These are phyloP conservation scores for Gryllus longicercus DNA, from an alignment of 2,888 invertebrate species.

Conservation along the genomic window DNA sequence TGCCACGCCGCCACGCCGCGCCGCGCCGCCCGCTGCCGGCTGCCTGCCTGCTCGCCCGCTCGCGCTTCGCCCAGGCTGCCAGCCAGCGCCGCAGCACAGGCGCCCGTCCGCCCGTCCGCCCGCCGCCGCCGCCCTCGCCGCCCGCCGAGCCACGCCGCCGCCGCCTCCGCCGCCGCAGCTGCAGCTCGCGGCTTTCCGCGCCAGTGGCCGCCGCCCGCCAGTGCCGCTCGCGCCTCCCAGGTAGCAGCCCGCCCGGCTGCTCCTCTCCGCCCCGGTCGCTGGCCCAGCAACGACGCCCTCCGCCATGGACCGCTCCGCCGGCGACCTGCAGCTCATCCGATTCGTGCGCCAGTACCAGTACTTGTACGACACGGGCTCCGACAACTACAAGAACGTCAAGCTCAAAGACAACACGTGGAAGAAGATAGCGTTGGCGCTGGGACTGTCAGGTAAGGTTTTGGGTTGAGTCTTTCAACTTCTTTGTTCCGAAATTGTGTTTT, in stretches of 20 bases:
- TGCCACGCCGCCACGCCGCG: neutral
- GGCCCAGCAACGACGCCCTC: neutral
- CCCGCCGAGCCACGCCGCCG: neutral
- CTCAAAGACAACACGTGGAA: neutral
- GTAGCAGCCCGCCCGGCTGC: neutral
- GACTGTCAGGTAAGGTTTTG: no score
- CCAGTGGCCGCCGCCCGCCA: neutral
- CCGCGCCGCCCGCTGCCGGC: neutral
- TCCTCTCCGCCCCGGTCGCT: neutral
- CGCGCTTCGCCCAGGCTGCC: neutral
- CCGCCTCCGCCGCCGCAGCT: neutral
- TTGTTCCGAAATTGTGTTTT: no score
- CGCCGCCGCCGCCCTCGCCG: neutral
- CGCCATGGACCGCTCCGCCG: neutral
- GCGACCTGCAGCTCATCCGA: neutral
- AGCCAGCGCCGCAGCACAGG: neutral
- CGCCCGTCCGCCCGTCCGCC: neutral
- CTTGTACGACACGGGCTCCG: neutral
- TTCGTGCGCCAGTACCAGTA: neutral
- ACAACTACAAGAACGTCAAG: slow-evolving; percentile 17
- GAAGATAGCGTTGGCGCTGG: neutral
- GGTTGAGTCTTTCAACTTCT: no score
- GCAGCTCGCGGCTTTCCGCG: neutral
- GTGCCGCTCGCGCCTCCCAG: neutral
- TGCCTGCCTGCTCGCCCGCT: neutral